Conservation (phyloP, 1,140 invertebrate genomes). For the Galendromus occidentalis region DNA sequence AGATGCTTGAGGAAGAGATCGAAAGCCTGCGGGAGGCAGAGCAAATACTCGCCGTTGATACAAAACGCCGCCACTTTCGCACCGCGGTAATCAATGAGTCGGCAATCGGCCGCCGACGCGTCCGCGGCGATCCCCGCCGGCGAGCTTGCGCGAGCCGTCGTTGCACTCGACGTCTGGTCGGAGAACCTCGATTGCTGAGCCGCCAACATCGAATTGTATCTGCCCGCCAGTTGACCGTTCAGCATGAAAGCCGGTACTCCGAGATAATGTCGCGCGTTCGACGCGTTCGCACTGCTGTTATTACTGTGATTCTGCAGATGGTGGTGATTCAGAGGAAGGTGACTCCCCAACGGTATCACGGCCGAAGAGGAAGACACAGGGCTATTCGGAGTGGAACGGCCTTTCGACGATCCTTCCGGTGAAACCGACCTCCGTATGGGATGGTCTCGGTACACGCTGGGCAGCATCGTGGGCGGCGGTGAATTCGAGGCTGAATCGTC, state of each 20-base stretch:
- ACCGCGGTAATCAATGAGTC: slow-evolving; percentile 83
- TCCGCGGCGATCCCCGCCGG: slow-evolving; percentile 39
- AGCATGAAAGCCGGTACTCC: slow-evolving; percentile 2
- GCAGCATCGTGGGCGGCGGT: neutral
- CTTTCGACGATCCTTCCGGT: slow-evolving; percentile 5
- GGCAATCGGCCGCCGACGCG: slow-evolving; percentile 84
- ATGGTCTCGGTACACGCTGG: neutral
- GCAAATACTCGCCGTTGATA: slow-evolving; percentile 88
- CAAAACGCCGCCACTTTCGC: slow-evolving; percentile 94
- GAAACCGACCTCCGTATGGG: neutral
- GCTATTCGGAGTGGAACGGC: neutral
- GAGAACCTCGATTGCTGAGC: neutral
- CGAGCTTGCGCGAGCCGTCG: slow-evolving; percentile 3
- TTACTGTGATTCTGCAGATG: no score
- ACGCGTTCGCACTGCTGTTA: no score
- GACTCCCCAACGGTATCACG: no score
- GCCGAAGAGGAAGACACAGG: neutral
- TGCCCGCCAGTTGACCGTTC: neutral
- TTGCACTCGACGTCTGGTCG: neutral
- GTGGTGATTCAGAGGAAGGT: no score
- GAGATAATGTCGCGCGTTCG: neutral
- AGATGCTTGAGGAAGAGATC: slow-evolving; percentile 97
- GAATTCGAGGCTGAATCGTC: slow-evolving; percentile 2
- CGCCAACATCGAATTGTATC: slow-evolving; percentile 5
- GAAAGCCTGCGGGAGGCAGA: slow-evolving; percentile 93